Evolutionary conservation across 2,113 vertebrate species (phyloP).

Genomic region (Neolamprologus caudopunctatus): DNA sequence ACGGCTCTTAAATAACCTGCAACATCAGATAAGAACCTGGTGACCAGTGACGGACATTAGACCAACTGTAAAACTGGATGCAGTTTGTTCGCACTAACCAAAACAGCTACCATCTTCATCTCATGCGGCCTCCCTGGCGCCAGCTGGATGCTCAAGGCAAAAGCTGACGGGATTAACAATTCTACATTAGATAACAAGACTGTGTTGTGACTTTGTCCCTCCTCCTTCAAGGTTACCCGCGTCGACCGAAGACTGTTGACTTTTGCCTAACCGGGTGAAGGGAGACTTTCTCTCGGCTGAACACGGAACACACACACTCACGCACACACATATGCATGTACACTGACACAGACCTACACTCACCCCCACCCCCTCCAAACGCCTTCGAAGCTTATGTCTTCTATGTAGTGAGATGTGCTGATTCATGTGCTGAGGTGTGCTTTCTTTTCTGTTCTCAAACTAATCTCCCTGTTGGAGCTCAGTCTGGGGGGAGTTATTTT

Average conservation of each 20-base stretch:
- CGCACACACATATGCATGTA: not conserved
- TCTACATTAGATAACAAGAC: rapidly evolving
- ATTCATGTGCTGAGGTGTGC: not conserved
- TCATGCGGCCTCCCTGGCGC: not conserved
- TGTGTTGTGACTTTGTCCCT: not conserved
- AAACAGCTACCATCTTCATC: not conserved
- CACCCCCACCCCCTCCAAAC: not conserved
- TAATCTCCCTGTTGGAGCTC: not conserved
- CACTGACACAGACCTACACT: not conserved
- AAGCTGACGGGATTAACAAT: not conserved
- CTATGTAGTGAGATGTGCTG: not conserved
- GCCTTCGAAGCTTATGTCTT: not conserved
- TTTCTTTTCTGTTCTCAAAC: not conserved
- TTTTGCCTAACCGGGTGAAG: not conserved
- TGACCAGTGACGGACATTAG: rapidly evolving
- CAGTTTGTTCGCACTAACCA: not conserved
- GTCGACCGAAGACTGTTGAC: rapidly evolving
- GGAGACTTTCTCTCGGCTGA: not conserved
- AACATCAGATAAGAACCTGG: not conserved
- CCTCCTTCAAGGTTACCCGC: rapidly evolving
- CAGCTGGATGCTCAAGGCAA: not conserved
- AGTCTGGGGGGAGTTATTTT: not conserved
- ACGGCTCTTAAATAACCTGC: not conserved
- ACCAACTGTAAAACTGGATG: not conserved
- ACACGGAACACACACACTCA: not conserved